Conservation (phyloP, 1,140 invertebrate genomes). For the Bombus cullumanus region DNA sequence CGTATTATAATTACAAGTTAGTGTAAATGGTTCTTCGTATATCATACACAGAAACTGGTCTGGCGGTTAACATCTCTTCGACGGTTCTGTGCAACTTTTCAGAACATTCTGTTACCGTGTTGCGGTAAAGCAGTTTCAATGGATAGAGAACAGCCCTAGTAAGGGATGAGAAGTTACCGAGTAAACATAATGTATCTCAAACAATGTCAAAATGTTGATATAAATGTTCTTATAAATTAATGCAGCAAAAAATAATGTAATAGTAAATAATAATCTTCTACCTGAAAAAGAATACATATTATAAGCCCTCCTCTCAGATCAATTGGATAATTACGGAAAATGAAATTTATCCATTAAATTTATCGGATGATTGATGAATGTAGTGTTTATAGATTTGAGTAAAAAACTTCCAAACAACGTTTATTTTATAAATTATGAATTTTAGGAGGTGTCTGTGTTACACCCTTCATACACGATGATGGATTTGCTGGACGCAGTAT, state of each 20-base stretch:
- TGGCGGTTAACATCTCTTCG: not conserved
- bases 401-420: not conserved
- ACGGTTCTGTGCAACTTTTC: not conserved
- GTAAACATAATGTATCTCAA: not conserved
- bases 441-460: not conserved
- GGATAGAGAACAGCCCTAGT: not conserved
- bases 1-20: not conserved
- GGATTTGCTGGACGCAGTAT: constrained; percentile 31
- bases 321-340: not conserved
- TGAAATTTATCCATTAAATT: not conserved
- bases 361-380: not conserved
- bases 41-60: not conserved
- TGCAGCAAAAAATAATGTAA: not conserved
- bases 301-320: not conserved
- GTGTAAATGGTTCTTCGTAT: not conserved
- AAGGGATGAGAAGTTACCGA: not conserved
- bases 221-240: not conserved
- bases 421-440: not conserved
- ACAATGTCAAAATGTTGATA: not conserved
- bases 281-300: not conserved
- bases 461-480: constrained; percentile 1
- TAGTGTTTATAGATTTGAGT: not conserved
- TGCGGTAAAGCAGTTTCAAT: not conserved
- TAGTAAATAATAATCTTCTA: not conserved
- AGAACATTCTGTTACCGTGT: not conserved